Evolutionary conservation across 1,140 invertebrate species (phyloP).

Genomic region (Panulirus ornatus): DNA sequence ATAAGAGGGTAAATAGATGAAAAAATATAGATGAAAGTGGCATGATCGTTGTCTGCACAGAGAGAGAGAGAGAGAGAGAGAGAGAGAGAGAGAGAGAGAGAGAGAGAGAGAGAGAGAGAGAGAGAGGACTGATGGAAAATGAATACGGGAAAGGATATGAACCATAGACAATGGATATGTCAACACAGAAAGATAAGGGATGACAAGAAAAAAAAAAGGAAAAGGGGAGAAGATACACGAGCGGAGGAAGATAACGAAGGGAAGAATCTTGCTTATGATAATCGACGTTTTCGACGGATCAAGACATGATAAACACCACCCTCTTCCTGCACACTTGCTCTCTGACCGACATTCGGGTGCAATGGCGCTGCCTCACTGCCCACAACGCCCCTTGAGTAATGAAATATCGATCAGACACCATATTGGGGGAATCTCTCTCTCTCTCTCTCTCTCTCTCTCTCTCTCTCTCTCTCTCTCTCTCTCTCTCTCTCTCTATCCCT

Average conservation of each 20-base stretch:
- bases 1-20: background rate
- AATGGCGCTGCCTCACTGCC: too few relatives aligned
- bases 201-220: background rate
- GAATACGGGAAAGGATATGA: background rate
- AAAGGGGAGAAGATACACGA: too few relatives aligned
- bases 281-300: too few relatives aligned
- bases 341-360: too few relatives aligned
- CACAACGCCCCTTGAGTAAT: too few relatives aligned
- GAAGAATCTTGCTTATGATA: too few relatives aligned
- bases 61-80: slow-evolving; percentile 7
- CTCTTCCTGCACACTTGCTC: too few relatives aligned
- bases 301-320: too few relatives aligned
- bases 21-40: background rate
- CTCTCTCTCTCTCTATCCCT: too few relatives aligned
- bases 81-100: background rate
- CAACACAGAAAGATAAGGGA: background rate
- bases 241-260: too few relatives aligned
- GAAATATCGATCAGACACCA: background rate
- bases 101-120: background rate
- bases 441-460: background rate
- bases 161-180: background rate
- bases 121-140: background rate
- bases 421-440: too few relatives aligned
- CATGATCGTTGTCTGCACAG: background rate
- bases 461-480: slow-evolving; percentile 26